Base-by-base conservation (phyloP, 2,888 invertebrate species). In the Metellina segmentata region DNA sequence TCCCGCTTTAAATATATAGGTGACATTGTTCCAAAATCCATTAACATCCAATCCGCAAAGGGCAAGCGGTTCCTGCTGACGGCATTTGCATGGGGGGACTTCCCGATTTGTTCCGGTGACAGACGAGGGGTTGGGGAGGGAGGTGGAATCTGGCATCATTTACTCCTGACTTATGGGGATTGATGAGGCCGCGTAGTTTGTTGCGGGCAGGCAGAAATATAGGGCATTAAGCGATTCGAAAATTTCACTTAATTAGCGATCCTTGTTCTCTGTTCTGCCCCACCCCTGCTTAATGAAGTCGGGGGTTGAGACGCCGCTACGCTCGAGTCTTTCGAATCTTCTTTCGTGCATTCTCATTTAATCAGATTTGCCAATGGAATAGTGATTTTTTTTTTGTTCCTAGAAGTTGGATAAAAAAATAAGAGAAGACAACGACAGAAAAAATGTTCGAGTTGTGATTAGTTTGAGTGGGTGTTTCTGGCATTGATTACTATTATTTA, bases 231-330 rank as follows among this genome's bases (percentile, higher is more conserved):
- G 19, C 52, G 78, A 79, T 86, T 52, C 51, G 70, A 71, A 71
- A 78, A 70, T 78, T 86, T 78, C 79, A 70, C 78, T 70, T 86
- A 86, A 86, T 86, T 86, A 86, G 51, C 52, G 20, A 7, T 52
- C 70, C 20, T 19, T 19, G 48, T 49, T 48, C 9, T 16, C 6
- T 61, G 51, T 19, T 78, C 7, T 71, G 83, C 52, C 53, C 71
- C 20, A 51, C 20, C 19, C 61, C 61, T 61, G 61, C 51, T 48
- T 83, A 83, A 83, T 83, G 72, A 83, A 83, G n/a, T 52, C 48
- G 19, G 19, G 9, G 78, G 6, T 7, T 19, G 6, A 19, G 51
- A 11, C n/a, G 16, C 13, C 6, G 9, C 75, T 78, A 6, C n/a
- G 51, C 5, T 78, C 51, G 19, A 51, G 16, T 34, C 61, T 20